These are phyloP conservation scores for Diaprepes abbreviatus DNA, from an alignment of 2,888 invertebrate genomes.

Conservation along the genomic window DNA sequence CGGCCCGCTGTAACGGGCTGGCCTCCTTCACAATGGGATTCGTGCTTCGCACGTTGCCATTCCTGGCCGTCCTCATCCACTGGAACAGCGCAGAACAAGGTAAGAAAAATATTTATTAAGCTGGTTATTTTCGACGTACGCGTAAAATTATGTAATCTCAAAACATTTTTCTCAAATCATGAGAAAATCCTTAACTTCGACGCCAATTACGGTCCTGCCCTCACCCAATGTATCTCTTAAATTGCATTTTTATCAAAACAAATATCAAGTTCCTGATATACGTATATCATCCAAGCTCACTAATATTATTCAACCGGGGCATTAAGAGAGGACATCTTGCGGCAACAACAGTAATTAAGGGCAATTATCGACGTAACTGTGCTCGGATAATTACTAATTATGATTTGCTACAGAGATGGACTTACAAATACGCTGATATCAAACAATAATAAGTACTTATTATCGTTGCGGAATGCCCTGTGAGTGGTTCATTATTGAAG, in stretches of 20 bases:
- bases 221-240: not conserved
- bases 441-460: slow-evolving; percentile 46
- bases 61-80: slow-evolving; percentile 54
- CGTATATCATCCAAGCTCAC: slow-evolving; percentile 26
- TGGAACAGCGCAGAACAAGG: slow-evolving; percentile 59
- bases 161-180: too few species aligned
- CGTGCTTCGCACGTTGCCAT: slow-evolving; percentile 56
- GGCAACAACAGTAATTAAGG: slow-evolving; percentile 45
- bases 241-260: slow-evolving; percentile 37
- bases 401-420: slow-evolving; percentile 40
- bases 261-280: slow-evolving; percentile 33
- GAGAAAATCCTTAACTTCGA: too few species aligned
- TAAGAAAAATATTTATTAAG: slow-evolving; percentile 46
- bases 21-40: slow-evolving; percentile 59
- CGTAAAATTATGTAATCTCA: too few species aligned
- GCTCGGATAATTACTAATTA: slow-evolving; percentile 48
- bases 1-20: slow-evolving; percentile 58
- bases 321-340: slow-evolving; percentile 45
- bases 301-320: slow-evolving; percentile 36
- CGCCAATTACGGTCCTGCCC: not conserved
- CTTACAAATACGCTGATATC: slow-evolving; percentile 45
- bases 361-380: slow-evolving; percentile 47
- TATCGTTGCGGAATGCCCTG: slow-evolving; percentile 28
- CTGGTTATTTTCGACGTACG: too few species aligned
- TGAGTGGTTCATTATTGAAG: slow-evolving; percentile 12